Percentiles rank a stretch among this genome's conserved stretches.
phyloP scores from a whole-genome alignment of 2,888 invertebrate genomes.

The Hartigia nigra region DNA sequence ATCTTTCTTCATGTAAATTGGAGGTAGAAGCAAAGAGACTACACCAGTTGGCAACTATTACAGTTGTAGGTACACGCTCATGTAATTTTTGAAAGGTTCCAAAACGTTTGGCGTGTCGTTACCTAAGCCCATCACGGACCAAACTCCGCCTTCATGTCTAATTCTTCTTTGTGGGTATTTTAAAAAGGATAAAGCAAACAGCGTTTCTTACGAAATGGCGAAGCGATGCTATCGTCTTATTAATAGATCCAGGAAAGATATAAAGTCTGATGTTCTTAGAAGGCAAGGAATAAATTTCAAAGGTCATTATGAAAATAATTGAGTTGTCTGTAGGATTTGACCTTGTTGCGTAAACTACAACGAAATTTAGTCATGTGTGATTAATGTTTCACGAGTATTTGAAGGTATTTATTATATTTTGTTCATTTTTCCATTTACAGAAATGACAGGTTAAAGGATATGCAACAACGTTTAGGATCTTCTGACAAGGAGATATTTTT shows the following conservation, averaged over 20 bases:
- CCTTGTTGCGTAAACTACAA: background rate
- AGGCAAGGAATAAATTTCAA: background rate
- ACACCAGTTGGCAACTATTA: background rate
- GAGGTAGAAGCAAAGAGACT: background rate
- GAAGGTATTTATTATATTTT: background rate
- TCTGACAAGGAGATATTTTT: constrained; percentile 66
- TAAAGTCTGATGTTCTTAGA: background rate
- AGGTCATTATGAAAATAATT: background rate
- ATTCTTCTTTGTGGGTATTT: too few species aligned
- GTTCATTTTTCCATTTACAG: constrained; percentile 39
- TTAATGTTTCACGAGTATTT: background rate
- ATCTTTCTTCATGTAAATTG: background rate
- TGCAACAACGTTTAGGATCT: constrained; percentile 46
- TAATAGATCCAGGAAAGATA: background rate
- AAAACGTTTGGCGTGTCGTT: background rate
- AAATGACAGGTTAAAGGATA: constrained; percentile 44
- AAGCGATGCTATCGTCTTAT: too few species aligned
- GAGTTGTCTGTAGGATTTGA: background rate
- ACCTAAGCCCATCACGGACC: background rate
- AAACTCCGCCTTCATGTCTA: too few species aligned
- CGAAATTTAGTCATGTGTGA: background rate
- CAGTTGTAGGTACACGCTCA: background rate
- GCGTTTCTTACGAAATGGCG: too few species aligned
- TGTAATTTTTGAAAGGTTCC: background rate
- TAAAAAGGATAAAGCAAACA: too few species aligned